A percentile compares a stretch with the other conserved stretches of the same genome.
phyloP scores from a whole-genome alignment of 2,888 invertebrate species.

The Microdon myrmicae region DNA sequence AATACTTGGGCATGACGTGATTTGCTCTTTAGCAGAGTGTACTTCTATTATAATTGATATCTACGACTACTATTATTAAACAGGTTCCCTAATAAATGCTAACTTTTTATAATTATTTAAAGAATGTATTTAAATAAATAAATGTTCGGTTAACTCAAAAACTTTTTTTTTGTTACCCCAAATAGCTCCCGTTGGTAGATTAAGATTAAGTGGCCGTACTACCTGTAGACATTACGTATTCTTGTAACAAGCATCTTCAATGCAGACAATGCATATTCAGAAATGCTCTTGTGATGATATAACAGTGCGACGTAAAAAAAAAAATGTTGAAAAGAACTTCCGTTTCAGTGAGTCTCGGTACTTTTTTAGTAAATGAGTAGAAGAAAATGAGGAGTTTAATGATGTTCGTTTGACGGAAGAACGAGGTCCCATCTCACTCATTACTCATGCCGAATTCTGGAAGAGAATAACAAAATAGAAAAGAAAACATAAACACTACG shows the following conservation, averaged over 20 bases:
- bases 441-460: slow-evolving; percentile 46
- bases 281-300: too few relatives aligned
- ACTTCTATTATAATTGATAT: neutral
- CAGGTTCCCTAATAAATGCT: too few relatives aligned
- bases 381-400: slow-evolving; percentile 40
- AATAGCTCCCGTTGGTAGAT: too few relatives aligned
- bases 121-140: too few relatives aligned
- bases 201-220: too few relatives aligned
- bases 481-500: slow-evolving; percentile 19
- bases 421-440: slow-evolving; percentile 31
- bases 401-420: slow-evolving; percentile 42
- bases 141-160: too few relatives aligned
- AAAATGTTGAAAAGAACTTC: slow-evolving; percentile 46
- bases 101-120: too few relatives aligned
- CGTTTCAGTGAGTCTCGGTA: slow-evolving; percentile 30
- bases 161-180: too few relatives aligned
- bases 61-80: neutral
- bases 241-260: too few relatives aligned
- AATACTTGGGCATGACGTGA: slow-evolving; percentile 14
- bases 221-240: too few relatives aligned
- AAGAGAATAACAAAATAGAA: slow-evolving; percentile 38
- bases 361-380: slow-evolving; percentile 48
- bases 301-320: slow-evolving; percentile 22
- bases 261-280: too few relatives aligned
- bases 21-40: slow-evolving; percentile 8